Evolutionary conservation across 2,797 vertebrate species (phyloP), one percentile per base, ranked within the genome.

Genomic region (Pseudochromis fuscus): DNA sequence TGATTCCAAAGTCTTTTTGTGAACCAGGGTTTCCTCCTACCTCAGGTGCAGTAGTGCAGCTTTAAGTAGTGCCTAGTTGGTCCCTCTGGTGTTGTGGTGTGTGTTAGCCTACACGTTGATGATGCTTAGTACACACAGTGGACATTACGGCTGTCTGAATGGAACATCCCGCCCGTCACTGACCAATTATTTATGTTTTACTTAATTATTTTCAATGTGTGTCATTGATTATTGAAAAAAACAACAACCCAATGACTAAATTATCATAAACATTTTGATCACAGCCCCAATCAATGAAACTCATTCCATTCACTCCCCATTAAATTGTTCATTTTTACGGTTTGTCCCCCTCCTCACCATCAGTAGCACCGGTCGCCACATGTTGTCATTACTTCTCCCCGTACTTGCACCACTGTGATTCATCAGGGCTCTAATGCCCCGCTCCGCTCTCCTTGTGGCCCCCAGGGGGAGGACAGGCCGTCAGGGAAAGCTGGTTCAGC

Each of bases 401-500:
- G n/a, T 59, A 64, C 77, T 51, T 81, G 48, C 72, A 52, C 76
- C 77, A 40, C 64, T 30, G 52, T 81, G 71, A 78, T 60, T 79
- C 67, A 75, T 31, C 71, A 59, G 82, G 87, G 87, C 86, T 86
- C 81, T 89, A 72, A 87, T 57, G 86, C 83, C 87, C 86, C 67
- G 52, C 90, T 93, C 92, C 95, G 84, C 92, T 97, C 94, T 95
- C 95, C 94, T 97, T 97, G 95, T 97, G 95, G 95, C 95, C 83
- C 91, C 87, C 95, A 99, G 98, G 96, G 94, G 93, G 96, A 98
- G 95, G 95, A 96, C 93, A 95, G 95, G 92, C 90, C 95, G 25
- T 93, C 96, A 94, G 96, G 95, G 93, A 98, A 96, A 91, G 94
- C 95, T 89, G 94, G 95, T 91, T 94, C 96, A 93, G 95, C 96